Base-by-base conservation (phyloP, 2,888 invertebrate genomes). In the Tethea ocularis region DNA sequence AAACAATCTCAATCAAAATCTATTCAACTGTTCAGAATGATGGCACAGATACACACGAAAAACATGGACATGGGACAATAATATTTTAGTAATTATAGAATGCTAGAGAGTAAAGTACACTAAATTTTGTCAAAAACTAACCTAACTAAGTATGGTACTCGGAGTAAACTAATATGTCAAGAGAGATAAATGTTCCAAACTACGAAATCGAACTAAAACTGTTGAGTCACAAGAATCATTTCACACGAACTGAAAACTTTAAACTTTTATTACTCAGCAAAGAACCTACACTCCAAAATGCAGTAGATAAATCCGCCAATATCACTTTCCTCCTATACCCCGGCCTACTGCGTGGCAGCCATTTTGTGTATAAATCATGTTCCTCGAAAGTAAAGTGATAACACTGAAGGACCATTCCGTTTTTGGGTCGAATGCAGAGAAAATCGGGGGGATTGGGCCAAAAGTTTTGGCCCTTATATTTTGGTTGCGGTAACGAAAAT, bases 241-340 rank as follows among this genome's bases (percentile, higher is more conserved):
- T 46, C 20, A 46, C 17, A 51, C 51, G 11, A n/a, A 52, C 52
- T 52, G n/a, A 24, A 52, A 52, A 52, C 10, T 20, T 46, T 46
- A 20, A 46, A 46, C 46, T 17, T 46, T 2, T 10, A 46, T 10
- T 33, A 33, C 33, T 46, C 20, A 46, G 46, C 46, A 46, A 46
- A 20, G 26, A 29, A n/a, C 17, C 17, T 53, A n/a, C 17, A 17
- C 10, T 26, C 4, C 17, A 10, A 29, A 52, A 24, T 53, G 52
- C 29, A 29, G 17, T 17, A n/a, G n/a, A 53, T 53, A 53, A 53
- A 53, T 53, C n/a, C 20, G 29, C n/a, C 52, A 29, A 53, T 53
- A 33, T 33, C 33, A 33, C 13, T 13, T 33, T 33, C 17, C 46
- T 10, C 10, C 20, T 20, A n/a, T 26, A 53, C 29, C 29, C 10